phyloP scores from a whole-genome alignment of 2,888 invertebrate genomes.

The Nomada goodeniana region DNA sequence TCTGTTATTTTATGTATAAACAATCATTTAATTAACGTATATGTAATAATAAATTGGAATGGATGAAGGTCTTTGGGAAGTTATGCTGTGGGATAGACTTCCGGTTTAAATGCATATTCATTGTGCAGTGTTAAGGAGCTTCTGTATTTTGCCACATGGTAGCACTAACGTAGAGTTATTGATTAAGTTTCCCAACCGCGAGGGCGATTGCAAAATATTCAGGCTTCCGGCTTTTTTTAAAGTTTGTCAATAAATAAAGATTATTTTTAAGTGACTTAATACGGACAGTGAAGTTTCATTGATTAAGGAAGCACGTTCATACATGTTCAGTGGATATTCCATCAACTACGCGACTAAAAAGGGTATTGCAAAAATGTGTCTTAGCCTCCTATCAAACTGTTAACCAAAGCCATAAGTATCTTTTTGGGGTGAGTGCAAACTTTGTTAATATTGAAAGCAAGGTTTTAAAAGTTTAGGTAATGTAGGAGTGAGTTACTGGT shows the following conservation, averaged over 20 bases:
- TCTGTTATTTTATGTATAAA: too few species aligned
- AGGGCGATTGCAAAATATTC: background rate
- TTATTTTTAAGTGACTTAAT: background rate
- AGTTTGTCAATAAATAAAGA: slow-evolving; percentile 11
- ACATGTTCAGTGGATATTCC: background rate
- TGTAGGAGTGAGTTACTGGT: background rate
- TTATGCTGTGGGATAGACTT: background rate
- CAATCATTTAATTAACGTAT: too few species aligned
- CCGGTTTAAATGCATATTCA: background rate
- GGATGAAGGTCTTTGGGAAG: background rate
- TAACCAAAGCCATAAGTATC: slow-evolving; percentile 39
- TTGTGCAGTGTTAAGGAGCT: slow-evolving; percentile 17
- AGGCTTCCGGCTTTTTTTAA: slow-evolving; percentile 1
- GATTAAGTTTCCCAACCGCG: slow-evolving; percentile 32
- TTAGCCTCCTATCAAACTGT: slow-evolving; percentile 51
- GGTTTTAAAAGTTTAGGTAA: background rate
- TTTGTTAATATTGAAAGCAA: background rate
- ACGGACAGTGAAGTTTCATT: background rate
- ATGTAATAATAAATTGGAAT: too few species aligned
- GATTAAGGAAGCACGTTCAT: background rate
- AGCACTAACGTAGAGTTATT: slow-evolving; percentile 54
- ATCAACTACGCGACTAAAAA: slow-evolving; percentile 60
- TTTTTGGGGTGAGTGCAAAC: slow-evolving; percentile 55
- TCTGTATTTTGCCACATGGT: slow-evolving; percentile 40
- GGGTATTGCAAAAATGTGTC: slow-evolving; percentile 68